Evolutionary conservation across 2,113 vertebrate species (phyloP).

Genomic region (Scartelaos histophorus): DNA sequence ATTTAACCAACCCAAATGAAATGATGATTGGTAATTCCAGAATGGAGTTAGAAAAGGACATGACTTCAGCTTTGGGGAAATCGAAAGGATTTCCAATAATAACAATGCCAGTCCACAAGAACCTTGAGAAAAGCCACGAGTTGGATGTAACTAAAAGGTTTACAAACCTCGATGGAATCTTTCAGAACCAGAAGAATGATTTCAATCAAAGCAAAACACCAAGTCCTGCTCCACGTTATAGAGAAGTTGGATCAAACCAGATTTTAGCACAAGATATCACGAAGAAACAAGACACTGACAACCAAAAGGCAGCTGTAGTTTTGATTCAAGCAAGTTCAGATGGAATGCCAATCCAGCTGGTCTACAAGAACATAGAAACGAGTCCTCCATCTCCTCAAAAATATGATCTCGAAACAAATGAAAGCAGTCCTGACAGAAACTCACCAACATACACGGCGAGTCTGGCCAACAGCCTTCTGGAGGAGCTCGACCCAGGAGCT

Average conservation of each 20-base stretch:
- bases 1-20: background rate
- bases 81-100: background rate
- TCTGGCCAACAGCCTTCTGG: constrained; percentile 73
- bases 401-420: constrained; percentile 23
- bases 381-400: constrained; percentile 1
- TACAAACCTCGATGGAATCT: background rate
- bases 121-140: background rate
- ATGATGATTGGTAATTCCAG: background rate
- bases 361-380: constrained; percentile 13
- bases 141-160: background rate
- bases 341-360: constrained; percentile 13
- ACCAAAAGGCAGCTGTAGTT: constrained; percentile 30
- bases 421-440: constrained; percentile 36
- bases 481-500: constrained; percentile 73
- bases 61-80: background rate
- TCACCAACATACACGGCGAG: constrained; percentile 58
- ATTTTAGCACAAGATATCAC: background rate
- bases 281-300: background rate
- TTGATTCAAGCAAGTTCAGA: constrained; percentile 41
- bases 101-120: background rate
- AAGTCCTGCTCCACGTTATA: background rate
- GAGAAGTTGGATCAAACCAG: constrained; percentile 2
- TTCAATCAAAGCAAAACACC: background rate
- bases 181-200: background rate
- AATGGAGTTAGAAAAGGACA: background rate